Evolutionary conservation across 2,113 vertebrate species (phyloP), one percentile per base, ranked within the genome.

Genomic region (Seriola rivoliana): DNA sequence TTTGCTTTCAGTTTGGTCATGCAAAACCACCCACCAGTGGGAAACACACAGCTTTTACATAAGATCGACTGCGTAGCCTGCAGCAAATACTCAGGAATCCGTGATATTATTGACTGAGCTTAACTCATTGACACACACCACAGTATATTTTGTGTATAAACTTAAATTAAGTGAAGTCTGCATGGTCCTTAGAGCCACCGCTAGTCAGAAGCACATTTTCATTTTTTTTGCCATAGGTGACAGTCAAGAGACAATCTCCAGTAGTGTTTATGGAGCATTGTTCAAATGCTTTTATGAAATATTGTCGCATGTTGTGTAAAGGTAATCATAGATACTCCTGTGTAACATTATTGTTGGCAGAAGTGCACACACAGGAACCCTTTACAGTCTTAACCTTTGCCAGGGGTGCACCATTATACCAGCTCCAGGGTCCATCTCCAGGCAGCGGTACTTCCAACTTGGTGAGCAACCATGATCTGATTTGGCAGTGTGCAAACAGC

Each of bases 1-100:
- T 75, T 85, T 72, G 59, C 80, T 81, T 85, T 66, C 44, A 79
- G 86, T 58, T 69, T 50, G 70, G 85, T 85, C 85, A 87, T 76
- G 75, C 74, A 88, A 91, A 90, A 85, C 83, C 86, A 75, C 85
- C 88, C 77, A 90, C 76, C 0, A 32, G 44, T 59, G 54, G 62
- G 52, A 75, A 76, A 75, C 40, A 55, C 48, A 67, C 59, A 60
- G 64, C 62, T 58, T 89, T 82, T 71, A 83, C 81, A 78, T 72
- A 58, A 86, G 74, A 69, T 69, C 2, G 1, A 58, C 68, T 64
- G 10, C 23, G 23, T 6, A 55, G 67, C 79, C 71, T 59, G 58
- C 64, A 60, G 69, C 46, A 58, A 77, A 57, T 7, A 70, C 3
- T 23, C 32, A 68, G 11, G 6, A 46, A 62, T 55, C 23, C 9